Evolutionary conservation across 2,797 vertebrate genomes (phyloP).

Genomic region (Pelodytes ibericus): DNA sequence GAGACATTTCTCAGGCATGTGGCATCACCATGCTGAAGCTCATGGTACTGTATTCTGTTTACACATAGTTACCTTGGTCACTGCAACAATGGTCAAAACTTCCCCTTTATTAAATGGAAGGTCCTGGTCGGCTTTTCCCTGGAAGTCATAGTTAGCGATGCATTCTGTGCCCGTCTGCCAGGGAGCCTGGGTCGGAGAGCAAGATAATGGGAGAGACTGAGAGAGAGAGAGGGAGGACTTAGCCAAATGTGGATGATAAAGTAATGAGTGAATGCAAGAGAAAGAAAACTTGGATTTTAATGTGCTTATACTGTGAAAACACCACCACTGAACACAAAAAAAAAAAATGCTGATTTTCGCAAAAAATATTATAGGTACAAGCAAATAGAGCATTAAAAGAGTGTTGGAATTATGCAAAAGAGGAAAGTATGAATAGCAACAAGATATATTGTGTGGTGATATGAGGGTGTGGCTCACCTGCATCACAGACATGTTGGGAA

Average conservation of each 20-base stretch:
- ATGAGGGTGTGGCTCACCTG: conserved; percentile 17
- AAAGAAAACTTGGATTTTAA: too few relatives aligned
- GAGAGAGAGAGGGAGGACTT: background rate
- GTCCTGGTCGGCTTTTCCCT: conserved; percentile 91
- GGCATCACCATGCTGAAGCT: too few relatives aligned
- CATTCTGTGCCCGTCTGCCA: conserved; percentile 95
- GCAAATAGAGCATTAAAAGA: too few relatives aligned
- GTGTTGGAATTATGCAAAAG: too few relatives aligned
- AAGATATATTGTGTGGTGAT: background rate
- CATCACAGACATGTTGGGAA: conserved; percentile 45
- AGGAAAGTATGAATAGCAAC: too few relatives aligned
- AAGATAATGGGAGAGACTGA: background rate
- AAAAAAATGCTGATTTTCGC: too few relatives aligned
- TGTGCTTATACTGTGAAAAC: too few relatives aligned
- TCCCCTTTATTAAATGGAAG: conserved; percentile 97
- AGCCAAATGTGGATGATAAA: background rate
- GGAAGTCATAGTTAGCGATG: conserved; percentile 97
- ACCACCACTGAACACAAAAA: too few relatives aligned
- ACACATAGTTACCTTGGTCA: conserved; percentile 87
- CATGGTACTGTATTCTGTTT: too few relatives aligned
- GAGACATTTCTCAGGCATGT: too few relatives aligned
- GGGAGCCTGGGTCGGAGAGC: conserved; percentile 48
- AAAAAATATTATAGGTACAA: too few relatives aligned
- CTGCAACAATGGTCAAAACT: conserved; percentile 91
- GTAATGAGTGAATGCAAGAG: background rate